Evolutionary conservation across 2,113 vertebrate species (phyloP), one percentile per base, ranked within the genome.

Genomic region (Mesitornis unicolor): DNA sequence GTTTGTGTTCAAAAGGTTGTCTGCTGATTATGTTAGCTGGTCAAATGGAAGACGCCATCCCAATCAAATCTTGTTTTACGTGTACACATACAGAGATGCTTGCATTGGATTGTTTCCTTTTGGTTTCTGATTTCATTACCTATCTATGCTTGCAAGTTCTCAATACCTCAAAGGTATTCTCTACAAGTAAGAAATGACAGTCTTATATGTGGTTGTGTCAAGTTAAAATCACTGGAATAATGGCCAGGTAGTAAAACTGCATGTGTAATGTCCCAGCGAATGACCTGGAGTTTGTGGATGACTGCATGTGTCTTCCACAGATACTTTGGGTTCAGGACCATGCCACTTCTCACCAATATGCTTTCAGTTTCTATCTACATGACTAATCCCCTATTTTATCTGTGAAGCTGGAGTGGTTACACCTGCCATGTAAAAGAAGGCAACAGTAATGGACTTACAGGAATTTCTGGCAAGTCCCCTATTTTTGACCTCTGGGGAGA

Each of bases 321-420:
- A 15, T 50, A 5, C 29, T 47, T 2, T 83, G 57, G 25, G 65
- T 60, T 10, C 8, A 36, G 18, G 53, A 13, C 20, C 10, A 7
- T 29, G 20, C 7, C 10, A 51, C 10, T 71, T 83, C 12, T 88
- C 48, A 43, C 28, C 28, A 31, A 48, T 76, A 51, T 38, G 14
- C 43, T 84, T 33, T 50, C 10, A 33, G 2, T 69, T 75, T 88
- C 16, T 38, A 3, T 75, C 35, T 56, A 3, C 6, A 3, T 35
- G 26, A 42, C 29, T 38, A 70, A 6, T 6, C 3, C 26, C 0
- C 0, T 42, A 16, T 68, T 47, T 43, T 47, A 11, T 36, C 11
- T 18, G 18, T 42, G 56, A 81, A 64, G 43, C 7, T 76, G 51
- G 4, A 75, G 20, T 54, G 8, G 12, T 79, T 64, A 43, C 6